Evolutionary conservation across 2,797 vertebrate genomes (phyloP).

Genomic region (Acrossocheilus wenchowensis): DNA sequence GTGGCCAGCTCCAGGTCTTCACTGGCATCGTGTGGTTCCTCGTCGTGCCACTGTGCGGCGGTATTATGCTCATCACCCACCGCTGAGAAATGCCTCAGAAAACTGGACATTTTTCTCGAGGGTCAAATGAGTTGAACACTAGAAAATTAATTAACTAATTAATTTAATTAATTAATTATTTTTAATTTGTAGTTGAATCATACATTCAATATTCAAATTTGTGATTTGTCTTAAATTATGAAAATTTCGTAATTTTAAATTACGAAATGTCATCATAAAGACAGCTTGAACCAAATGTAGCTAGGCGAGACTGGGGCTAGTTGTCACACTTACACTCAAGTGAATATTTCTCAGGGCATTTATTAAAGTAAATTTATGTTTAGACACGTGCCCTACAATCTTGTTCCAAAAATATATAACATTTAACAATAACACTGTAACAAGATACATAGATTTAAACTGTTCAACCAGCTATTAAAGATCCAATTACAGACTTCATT

Average conservation of each 20-base stretch:
- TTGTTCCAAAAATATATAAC: not conserved
- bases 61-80: slow-evolving; percentile 82
- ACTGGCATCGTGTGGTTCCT: slow-evolving; percentile 70
- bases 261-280: not conserved
- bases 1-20: slow-evolving; percentile 65
- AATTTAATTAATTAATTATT: too few relatives aligned
- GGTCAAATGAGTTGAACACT: slow-evolving; percentile 15
- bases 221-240: not conserved
- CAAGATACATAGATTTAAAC: not conserved
- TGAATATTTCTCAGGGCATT: not conserved
- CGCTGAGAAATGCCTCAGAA: slow-evolving; percentile 88
- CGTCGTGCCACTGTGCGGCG: slow-evolving; percentile 77
- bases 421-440: not conserved
- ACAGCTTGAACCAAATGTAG: not conserved
- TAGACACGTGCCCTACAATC: not conserved
- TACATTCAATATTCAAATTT: not conserved
- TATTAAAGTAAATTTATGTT: not conserved
- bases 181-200: not conserved
- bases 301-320: too few relatives aligned
- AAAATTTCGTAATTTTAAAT: too few relatives aligned
- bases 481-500: too few relatives aligned
- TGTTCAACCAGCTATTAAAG: not conserved
- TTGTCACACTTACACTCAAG: not conserved
- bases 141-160: not conserved
- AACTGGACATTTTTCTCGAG: slow-evolving; percentile 81